Evolutionary conservation across 2,888 invertebrate species (phyloP).

Genomic region (Eupithecia pulchellata): DNA sequence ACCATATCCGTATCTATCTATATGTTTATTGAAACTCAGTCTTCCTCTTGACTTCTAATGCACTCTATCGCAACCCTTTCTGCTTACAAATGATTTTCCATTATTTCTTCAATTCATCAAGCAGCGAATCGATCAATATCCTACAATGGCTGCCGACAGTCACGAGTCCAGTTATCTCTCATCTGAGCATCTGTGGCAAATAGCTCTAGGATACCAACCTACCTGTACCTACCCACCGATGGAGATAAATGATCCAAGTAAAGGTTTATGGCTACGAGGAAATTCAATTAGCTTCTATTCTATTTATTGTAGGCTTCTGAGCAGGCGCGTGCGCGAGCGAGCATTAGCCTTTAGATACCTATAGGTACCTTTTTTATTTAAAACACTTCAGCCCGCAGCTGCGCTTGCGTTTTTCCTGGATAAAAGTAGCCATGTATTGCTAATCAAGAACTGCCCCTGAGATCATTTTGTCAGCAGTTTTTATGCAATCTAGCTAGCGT

Average conservation of each 20-base stretch:
- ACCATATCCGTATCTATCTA: neutral
- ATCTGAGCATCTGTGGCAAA: constrained; percentile 10
- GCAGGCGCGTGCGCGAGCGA: neutral
- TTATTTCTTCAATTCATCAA: neutral
- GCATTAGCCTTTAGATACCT: neutral
- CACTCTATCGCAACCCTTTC: neutral
- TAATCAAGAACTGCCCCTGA: neutral
- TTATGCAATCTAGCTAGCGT: neutral
- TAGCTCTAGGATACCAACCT: constrained; percentile 8
- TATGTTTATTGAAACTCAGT: neutral
- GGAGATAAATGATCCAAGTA: neutral
- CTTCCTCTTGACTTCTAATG: too few species aligned
- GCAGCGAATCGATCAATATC: neutral
- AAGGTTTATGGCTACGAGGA: neutral
- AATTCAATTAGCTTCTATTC: neutral
- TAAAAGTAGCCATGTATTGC: neutral
- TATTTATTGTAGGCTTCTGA: neutral
- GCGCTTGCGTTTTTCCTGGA: neutral
- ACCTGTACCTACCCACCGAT: neutral
- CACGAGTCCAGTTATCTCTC: constrained; percentile 12
- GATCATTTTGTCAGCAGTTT: neutral
- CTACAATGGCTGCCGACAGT: constrained; percentile 4
- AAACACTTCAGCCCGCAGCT: neutral
- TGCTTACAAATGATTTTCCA: neutral
- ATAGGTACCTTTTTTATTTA: neutral